These are phyloP conservation scores for Eristalis arbustorum DNA, from an alignment of 2,888 invertebrate species.

Conservation along the genomic window DNA sequence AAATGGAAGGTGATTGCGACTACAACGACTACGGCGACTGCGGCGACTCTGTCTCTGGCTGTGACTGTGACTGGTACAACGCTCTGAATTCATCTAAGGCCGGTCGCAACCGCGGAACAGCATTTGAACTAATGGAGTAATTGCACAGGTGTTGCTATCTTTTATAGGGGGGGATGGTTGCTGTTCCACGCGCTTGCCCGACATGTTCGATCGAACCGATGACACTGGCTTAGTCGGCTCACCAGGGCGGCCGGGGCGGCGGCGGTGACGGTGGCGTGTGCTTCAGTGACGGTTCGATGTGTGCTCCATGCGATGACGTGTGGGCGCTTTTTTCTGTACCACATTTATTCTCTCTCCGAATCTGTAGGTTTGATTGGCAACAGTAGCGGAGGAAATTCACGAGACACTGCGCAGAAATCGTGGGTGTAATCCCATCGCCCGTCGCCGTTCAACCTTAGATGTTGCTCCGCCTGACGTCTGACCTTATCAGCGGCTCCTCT, in stretches of 20 bases:
- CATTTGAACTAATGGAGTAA: conserved; percentile 44
- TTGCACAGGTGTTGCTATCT: conserved; percentile 39
- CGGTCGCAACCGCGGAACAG: conserved; percentile 19
- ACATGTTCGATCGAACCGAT: conserved; percentile 23
- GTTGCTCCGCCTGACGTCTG: not conserved
- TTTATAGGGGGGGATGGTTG: conserved; percentile 43
- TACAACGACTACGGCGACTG: not conserved
- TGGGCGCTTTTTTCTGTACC: too few relatives aligned
- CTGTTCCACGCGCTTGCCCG: not conserved
- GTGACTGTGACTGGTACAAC: not conserved
- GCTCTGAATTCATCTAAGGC: conserved; percentile 9
- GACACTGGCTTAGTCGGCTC: too few relatives aligned
- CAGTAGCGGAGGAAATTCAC: not conserved
- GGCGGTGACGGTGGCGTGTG: too few relatives aligned
- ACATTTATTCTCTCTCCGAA: not conserved
- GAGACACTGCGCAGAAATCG: not conserved
- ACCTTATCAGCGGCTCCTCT: not conserved
- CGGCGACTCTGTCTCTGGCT: not conserved
- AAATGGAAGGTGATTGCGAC: not conserved
- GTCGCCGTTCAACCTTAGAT: too few relatives aligned
- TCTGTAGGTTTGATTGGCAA: not conserved
- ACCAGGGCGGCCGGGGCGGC: too few relatives aligned
- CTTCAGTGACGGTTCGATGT: too few relatives aligned
- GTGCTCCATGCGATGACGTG: too few relatives aligned
- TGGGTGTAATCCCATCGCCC: not conserved